phyloP scores from a whole-genome alignment of 2,113 vertebrate genomes.

The Rhombomys opimus region DNA sequence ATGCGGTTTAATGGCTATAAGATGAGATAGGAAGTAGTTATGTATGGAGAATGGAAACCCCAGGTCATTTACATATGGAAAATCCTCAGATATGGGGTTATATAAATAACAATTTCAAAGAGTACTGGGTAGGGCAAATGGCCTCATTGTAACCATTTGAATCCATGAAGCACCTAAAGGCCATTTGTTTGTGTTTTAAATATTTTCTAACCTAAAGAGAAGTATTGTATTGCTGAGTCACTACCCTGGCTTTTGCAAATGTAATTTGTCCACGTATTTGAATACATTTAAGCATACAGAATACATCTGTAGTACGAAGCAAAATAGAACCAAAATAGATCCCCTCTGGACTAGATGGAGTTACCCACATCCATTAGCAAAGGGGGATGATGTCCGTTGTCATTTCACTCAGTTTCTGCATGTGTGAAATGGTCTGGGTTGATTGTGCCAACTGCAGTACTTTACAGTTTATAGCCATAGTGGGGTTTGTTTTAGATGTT shows the following conservation, averaged over 20 bases:
- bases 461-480: not conserved
- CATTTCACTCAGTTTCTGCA: constrained; percentile 3
- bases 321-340: constrained; percentile 16
- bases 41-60: not conserved
- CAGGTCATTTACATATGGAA: not conserved
- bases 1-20: not conserved
- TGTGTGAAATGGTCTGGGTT: not conserved
- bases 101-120: not conserved
- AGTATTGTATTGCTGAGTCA: not conserved
- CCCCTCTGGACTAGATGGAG: not conserved
- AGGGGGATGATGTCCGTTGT: not conserved
- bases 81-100: not conserved
- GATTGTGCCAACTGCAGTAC: not conserved
- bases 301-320: not conserved
- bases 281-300: not conserved
- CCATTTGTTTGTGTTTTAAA: constrained; percentile 22
- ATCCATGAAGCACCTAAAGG: constrained; percentile 15
- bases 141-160: constrained; percentile 39
- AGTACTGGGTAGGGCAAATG: not conserved
- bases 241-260: constrained; percentile 24
- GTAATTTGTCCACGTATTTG: constrained; percentile 17
- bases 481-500: constrained; percentile 35
- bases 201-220: constrained; percentile 24
- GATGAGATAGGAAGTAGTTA: not conserved
- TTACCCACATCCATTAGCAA: not conserved